Evolutionary conservation across 2,113 vertebrate species (phyloP).

Genomic region (Halichoeres trimaculatus): DNA sequence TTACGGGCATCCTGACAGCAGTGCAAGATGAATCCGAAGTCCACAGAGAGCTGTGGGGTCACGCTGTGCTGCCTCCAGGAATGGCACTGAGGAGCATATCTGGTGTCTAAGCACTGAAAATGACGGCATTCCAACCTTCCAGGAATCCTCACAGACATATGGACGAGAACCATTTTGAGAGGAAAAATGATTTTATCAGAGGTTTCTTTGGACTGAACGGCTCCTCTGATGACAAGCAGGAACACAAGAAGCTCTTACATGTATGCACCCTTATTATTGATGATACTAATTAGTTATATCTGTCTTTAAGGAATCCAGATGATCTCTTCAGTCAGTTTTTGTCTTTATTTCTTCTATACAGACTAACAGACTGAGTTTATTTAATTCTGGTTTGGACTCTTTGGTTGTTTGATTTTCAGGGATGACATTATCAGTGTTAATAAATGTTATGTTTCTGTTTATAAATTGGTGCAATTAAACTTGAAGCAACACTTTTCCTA

Average conservation of each 20-base stretch:
- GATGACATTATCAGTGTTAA: no score
- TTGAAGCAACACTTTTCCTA: no score
- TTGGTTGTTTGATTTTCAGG: no score
- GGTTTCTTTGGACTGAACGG: conserved; percentile 25
- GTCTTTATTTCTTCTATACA: no score
- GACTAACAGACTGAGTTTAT: no score
- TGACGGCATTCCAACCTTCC: conserved; percentile 43
- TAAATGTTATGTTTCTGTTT: no score
- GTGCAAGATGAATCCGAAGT: conserved; percentile 12
- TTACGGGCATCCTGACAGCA: conserved; percentile 20
- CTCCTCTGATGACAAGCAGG: conserved; percentile 12
- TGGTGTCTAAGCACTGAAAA: conserved; percentile 33
- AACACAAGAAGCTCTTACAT: neutral
- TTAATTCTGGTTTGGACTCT: no score
- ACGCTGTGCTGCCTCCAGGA: conserved; percentile 39
- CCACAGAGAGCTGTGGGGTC: conserved; percentile 13
- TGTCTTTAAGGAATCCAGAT: neutral
- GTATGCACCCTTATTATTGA: neutral
- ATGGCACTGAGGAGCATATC: conserved; percentile 19
- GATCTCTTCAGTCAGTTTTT: neutral
- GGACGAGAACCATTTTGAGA: conserved; percentile 1
- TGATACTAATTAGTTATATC: neutral
- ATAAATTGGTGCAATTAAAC: no score
- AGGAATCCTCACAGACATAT: conserved; percentile 25
- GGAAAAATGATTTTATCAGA: conserved; percentile 22